phyloP scores from a whole-genome alignment of 92 coral and sea anemone genomes.

The Pocillopora meandrina region DNA sequence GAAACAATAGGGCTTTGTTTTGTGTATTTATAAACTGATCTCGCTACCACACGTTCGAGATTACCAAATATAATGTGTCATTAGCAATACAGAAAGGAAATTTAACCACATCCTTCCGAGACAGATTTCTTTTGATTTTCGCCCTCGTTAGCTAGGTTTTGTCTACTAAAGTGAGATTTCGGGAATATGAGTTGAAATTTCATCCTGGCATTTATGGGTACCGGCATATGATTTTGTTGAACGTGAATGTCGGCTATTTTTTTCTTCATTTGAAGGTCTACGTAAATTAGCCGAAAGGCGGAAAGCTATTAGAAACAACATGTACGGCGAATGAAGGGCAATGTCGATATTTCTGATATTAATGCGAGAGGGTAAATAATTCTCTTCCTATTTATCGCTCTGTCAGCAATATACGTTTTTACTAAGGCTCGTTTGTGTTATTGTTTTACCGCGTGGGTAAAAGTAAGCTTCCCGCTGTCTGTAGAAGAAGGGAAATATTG shows the following conservation, averaged over 20 bases:
- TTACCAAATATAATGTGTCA: not conserved
- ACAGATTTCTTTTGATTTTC: not conserved
- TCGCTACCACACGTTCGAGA: not conserved
- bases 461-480: conserved; percentile 13
- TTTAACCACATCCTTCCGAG: not conserved
- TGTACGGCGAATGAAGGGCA: not conserved
- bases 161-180: not conserved
- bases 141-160: not conserved
- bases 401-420: not conserved
- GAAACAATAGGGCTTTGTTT: not conserved
- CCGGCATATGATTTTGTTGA: not conserved
- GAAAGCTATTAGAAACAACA: not conserved
- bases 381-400: not conserved
- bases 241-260: not conserved
- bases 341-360: not conserved
- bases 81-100: not conserved
- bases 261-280: no score
- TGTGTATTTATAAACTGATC: not conserved
- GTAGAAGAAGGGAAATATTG: not conserved
- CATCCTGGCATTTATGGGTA: not conserved
- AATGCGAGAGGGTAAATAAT: not conserved
- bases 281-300: not conserved
- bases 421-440: not conserved
- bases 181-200: not conserved
- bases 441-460: conserved; percentile 9